Evolutionary conservation across 1,140 invertebrate genomes (phyloP).

Genomic region (Scaptomyza graminum): DNA sequence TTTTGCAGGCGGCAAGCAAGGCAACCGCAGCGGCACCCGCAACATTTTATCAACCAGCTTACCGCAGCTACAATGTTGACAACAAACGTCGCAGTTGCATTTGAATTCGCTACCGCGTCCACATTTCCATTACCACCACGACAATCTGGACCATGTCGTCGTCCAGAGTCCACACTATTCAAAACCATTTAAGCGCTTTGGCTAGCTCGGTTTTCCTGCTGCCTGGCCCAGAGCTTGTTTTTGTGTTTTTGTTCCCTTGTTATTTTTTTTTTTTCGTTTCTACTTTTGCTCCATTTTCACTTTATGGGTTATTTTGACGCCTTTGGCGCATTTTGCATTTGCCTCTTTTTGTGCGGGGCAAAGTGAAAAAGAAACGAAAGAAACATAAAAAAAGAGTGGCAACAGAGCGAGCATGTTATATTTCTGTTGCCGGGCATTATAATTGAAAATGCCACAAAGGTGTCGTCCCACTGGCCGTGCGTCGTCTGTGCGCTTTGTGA

Average conservation of each 20-base stretch:
- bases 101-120: slow-evolving; percentile 5
- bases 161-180: slow-evolving; percentile 55
- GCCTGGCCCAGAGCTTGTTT: slow-evolving; percentile 35
- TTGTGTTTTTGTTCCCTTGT: slow-evolving; percentile 51
- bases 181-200: slow-evolving; percentile 78
- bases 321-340: slow-evolving; percentile 61
- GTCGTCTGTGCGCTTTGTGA: slow-evolving; percentile 68
- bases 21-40: slow-evolving; percentile 39
- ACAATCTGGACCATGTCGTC: too few relatives aligned
- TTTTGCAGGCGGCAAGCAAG: background rate
- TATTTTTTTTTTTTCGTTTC: slow-evolving; percentile 35
- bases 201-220: slow-evolving; percentile 38
- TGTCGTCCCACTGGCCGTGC: slow-evolving; percentile 33
- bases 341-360: slow-evolving; percentile 55
- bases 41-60: slow-evolving; percentile 72
- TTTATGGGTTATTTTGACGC: slow-evolving; percentile 76
- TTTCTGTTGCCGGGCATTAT: slow-evolving; percentile 71
- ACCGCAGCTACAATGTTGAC: slow-evolving; percentile 79
- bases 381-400: slow-evolving; percentile 5
- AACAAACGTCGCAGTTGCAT: slow-evolving; percentile 6
- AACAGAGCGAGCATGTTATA: slow-evolving; percentile 52
- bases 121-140: slow-evolving; percentile 51
- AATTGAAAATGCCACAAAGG: slow-evolving; percentile 80
- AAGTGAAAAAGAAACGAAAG: slow-evolving; percentile 4
- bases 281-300: slow-evolving; percentile 32